These are phyloP conservation scores for Elgonia sp. DNA, from an alignment of 2,888 invertebrate genomes.

Conservation along the genomic window DNA sequence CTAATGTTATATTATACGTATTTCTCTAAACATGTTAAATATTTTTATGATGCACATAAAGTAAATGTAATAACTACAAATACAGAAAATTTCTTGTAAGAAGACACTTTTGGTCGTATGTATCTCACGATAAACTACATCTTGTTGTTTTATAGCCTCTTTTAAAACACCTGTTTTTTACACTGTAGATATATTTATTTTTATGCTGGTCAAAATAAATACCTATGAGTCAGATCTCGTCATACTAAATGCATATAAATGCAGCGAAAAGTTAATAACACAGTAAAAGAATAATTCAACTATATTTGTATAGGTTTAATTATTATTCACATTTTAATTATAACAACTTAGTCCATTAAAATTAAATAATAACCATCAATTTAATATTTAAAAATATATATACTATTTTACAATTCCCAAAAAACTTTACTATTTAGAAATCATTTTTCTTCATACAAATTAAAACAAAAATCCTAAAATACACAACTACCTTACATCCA, in stretches of 20 bases:
- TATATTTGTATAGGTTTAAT: too few species aligned
- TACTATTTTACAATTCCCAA: too few species aligned
- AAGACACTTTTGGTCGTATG: slow-evolving; percentile 31
- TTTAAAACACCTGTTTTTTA: slow-evolving; percentile 50
- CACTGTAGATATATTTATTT: slow-evolving; percentile 29
- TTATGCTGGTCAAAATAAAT: slow-evolving; percentile 35
- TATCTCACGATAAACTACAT: slow-evolving; percentile 43
- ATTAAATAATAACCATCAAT: too few species aligned
- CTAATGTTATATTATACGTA: background rate
- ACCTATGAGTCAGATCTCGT: slow-evolving; percentile 1
- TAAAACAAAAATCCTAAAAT: too few species aligned
- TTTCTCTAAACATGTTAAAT: slow-evolving; percentile 1
- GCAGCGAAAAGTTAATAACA: too few species aligned
- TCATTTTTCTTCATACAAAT: too few species aligned
- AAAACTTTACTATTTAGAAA: too few species aligned
- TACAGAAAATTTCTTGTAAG: slow-evolving; percentile 24
- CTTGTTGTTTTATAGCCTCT: slow-evolving; percentile 39
- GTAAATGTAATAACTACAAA: slow-evolving; percentile 25
- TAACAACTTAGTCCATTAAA: too few species aligned
- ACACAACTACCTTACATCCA: too few species aligned
- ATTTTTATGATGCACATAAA: slow-evolving; percentile 21
- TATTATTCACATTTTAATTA: too few species aligned
- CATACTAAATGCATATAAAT: background rate
- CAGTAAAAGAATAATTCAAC: too few species aligned
- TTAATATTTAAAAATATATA: too few species aligned